phyloP scores from a whole-genome alignment of 2,113 vertebrate species.

The human region GRCh38 chr4:34924001-34924500 shows the following conservation, averaged over 20 bases:
- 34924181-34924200: slow-evolving; percentile 5
- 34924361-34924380: background rate
- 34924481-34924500: background rate
- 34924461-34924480: background rate
- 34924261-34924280: background rate
- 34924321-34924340: background rate
- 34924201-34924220: background rate
- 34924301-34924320: background rate
- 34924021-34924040: background rate
- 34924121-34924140: background rate
- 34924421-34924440: background rate
- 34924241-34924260: background rate
- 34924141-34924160: background rate
- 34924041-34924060: background rate
- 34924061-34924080: background rate
- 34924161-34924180: background rate
- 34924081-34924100: background rate
- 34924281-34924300: background rate
- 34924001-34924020: background rate
- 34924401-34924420: background rate
- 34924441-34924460: background rate
- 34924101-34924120: background rate
- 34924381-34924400: background rate
- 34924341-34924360: background rate
- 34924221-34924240: background rate